phyloP scores from a whole-genome alignment of 2,888 invertebrate genomes.

The Oligia latruncula region DNA sequence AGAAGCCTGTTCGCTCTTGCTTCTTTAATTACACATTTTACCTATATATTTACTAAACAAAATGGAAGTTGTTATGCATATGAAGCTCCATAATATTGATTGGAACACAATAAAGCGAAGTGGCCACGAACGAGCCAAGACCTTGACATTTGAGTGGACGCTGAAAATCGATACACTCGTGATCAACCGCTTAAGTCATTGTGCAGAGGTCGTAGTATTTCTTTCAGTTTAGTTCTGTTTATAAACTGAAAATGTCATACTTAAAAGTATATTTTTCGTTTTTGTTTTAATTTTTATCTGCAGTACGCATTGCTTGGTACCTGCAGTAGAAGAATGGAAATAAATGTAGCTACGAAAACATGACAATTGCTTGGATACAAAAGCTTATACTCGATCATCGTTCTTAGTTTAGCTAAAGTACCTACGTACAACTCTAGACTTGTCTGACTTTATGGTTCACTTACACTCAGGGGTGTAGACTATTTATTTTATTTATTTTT shows the following conservation, averaged over 20 bases:
- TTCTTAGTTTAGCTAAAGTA: background rate
- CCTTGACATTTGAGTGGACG: slow-evolving; percentile 54
- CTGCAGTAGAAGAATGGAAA: background rate
- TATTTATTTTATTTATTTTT: background rate
- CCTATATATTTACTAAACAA: background rate
- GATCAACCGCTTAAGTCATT: slow-evolving; percentile 33
- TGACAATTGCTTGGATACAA: background rate
- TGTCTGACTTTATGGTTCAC: background rate
- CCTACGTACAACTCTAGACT: background rate
- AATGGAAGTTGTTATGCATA: slow-evolving; percentile 9
- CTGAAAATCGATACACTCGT: slow-evolving; percentile 56
- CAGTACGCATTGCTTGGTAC: background rate
- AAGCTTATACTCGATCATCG: background rate
- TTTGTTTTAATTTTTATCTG: background rate
- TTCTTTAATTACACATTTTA: background rate
- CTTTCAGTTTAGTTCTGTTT: slow-evolving; percentile 2
- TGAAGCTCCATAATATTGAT: slow-evolving; percentile 39
- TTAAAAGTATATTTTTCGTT: background rate
- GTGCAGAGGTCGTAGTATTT: slow-evolving; percentile 24
- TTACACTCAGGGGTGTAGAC: background rate
- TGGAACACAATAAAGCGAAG: slow-evolving; percentile 19
- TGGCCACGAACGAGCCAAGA: slow-evolving; percentile 20
- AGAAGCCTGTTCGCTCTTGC: no score
- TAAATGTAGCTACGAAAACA: background rate
- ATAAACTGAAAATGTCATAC: background rate